phyloP scores from a whole-genome alignment of 1,140 invertebrate genomes.

The Fopius arisanus region DNA sequence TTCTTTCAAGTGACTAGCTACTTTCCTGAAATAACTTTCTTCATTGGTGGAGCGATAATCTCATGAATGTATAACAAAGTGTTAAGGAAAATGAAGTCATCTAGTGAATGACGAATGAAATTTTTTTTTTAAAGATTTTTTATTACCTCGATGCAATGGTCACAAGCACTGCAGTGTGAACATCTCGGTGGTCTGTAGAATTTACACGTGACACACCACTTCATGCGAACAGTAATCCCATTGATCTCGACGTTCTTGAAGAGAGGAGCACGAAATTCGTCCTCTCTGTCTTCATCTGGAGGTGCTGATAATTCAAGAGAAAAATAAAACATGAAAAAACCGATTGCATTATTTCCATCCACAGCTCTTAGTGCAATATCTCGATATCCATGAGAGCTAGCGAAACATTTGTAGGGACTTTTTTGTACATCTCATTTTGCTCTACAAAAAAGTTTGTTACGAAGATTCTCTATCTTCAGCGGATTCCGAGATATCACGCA shows the following conservation, averaged over 20 bases:
- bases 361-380: neutral
- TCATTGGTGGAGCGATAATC: too few relatives aligned
- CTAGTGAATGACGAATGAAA: neutral
- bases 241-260: slow-evolving; percentile 99
- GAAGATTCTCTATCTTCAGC: neutral
- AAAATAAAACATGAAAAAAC: neutral
- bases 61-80: slow-evolving; percentile 8
- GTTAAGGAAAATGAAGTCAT: neutral
- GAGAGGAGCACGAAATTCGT: slow-evolving; percentile 95
- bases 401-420: too few relatives aligned
- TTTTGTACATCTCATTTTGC: too few relatives aligned
- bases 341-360: neutral
- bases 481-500: too few relatives aligned
- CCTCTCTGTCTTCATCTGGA: slow-evolving; percentile 95
- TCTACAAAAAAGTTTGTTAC: neutral
- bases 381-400: neutral
- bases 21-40: too few relatives aligned
- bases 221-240: slow-evolving; percentile 98
- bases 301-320: slow-evolving; percentile 72
- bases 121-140: neutral
- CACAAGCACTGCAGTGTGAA: slow-evolving; percentile 99
- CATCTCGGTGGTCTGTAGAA: slow-evolving; percentile 98
- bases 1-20: too few relatives aligned
- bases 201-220: slow-evolving; percentile 99
- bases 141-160: slow-evolving; percentile 95